Base-by-base conservation (phyloP, 1,140 invertebrate species). In the Reticulitermes speratus region DNA sequence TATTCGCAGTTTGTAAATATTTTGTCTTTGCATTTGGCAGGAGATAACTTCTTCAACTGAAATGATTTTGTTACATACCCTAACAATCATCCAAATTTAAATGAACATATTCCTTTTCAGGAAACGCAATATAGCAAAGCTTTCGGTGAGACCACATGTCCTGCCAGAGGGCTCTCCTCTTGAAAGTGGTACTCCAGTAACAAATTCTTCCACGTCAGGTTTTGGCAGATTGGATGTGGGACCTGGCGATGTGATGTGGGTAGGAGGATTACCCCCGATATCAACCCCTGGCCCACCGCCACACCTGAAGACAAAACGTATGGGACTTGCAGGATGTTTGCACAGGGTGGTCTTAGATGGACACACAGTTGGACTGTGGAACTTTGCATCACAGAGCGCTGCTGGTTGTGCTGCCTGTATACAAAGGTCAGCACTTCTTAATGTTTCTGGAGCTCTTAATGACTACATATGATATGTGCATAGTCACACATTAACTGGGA, bases 301-400 rank as follows among this genome's bases (percentile, higher is more conserved):
- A 87, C 88, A 87, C 38, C 88, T 88, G 85, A 87, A 89, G 44
- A 88, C 86, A 85, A 89, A 84, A 52, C 90, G 82, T 25, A 89
- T 88, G 86, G 95, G 94, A 2, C 90, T 96, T 11, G 92, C 94
- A 38, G 97, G 96, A 0, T 98, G 97, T 86, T 92, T 98, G 12
- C 94, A 97, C 90, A 94, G 96, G 87, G 91, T 98, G 0, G 92
- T 93, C 87, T 91, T 97, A 2, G 96, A 98, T 90, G 95, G 95
- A 11, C 93, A 94, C 52, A 94, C 93, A 0, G 91, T 99, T 82
- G 97, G 98, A 0, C 91, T 99, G 0, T 99, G 97, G 96, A 97
- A 98, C 91, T 99, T 98, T 89, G 91, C 92, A 52, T 93, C 94
- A 86, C 90, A 92, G 45, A 90, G 44, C 38, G 21, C 21, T 87